A percentile compares a stretch with the other conserved stretches of the same genome.
Evolutionary conservation across 2,888 invertebrate genomes (phyloP).

Genomic region (Phalangium opilio): DNA sequence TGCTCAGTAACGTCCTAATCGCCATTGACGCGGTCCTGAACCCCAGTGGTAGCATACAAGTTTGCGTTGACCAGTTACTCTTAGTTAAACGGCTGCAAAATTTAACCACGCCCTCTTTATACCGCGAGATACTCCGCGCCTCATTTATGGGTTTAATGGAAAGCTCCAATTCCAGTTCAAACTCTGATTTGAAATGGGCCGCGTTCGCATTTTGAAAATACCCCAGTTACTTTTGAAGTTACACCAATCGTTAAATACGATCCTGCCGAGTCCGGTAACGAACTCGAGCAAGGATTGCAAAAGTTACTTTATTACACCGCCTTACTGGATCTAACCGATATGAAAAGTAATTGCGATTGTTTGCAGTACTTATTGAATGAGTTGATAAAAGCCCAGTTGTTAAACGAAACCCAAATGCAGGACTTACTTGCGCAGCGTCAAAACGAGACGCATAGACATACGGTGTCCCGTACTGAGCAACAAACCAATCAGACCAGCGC

Average conservation of each 20-base stretch:
- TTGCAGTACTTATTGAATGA: constrained; percentile 68
- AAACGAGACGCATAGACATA: constrained; percentile 19
- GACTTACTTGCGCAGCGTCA: constrained; percentile 47
- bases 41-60: constrained; percentile 65
- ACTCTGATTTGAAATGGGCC: constrained; percentile 70
- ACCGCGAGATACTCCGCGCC: constrained; percentile 74
- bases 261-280: constrained; percentile 36
- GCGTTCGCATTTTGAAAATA: constrained; percentile 86
- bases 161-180: constrained; percentile 58
- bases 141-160: constrained; percentile 80
- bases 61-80: constrained; percentile 62
- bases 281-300: constrained; percentile 67
- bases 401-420: constrained; percentile 59
- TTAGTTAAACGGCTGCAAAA: constrained; percentile 62
- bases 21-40: constrained; percentile 69
- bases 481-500: constrained; percentile 34
- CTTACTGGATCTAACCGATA: constrained; percentile 72
- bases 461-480: constrained; percentile 14
- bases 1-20: constrained; percentile 37
- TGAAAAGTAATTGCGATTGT: constrained; percentile 73
- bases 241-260: constrained; percentile 8
- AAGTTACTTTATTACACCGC: constrained; percentile 68
- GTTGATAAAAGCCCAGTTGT: constrained; percentile 52
- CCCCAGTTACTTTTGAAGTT: constrained; percentile 22
- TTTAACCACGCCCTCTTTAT: constrained; percentile 60